Evolutionary conservation across 2,888 invertebrate species (phyloP).

Genomic region (Lapara coniferarum): DNA sequence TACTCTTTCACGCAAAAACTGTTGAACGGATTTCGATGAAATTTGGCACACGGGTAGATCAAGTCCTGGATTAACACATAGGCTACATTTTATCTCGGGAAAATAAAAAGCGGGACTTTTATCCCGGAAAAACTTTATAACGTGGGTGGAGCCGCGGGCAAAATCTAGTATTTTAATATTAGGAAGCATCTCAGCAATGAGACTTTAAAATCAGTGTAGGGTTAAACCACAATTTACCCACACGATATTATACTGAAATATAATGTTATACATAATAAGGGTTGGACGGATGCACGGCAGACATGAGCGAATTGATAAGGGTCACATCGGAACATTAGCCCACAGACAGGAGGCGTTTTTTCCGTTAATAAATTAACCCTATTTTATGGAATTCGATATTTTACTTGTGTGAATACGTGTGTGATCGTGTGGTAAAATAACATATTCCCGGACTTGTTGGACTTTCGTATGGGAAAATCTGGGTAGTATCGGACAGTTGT

Average conservation of each 20-base stretch:
- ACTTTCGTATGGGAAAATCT: too few relatives aligned
- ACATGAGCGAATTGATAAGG: constrained; percentile 62
- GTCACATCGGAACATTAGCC: constrained; percentile 55
- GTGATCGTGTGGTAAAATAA: not conserved
- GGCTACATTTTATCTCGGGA: too few relatives aligned
- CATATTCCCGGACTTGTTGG: not conserved
- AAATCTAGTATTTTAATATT: too few relatives aligned
- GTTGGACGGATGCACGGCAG: constrained; percentile 49
- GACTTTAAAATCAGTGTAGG: constrained; percentile 35
- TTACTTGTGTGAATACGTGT: constrained; percentile 32
- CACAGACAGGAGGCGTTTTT: constrained; percentile 44
- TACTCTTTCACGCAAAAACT: too few relatives aligned
- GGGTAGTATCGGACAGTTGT: not conserved
- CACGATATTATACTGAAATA: constrained; percentile 34
- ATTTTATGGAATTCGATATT: constrained; percentile 40
- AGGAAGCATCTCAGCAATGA: not conserved
- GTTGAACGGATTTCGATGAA: too few relatives aligned
- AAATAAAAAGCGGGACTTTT: too few relatives aligned
- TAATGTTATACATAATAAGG: constrained; percentile 45
- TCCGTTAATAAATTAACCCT: constrained; percentile 46
- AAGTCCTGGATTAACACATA: too few relatives aligned
- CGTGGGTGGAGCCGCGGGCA: too few relatives aligned
- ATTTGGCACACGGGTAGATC: too few relatives aligned
- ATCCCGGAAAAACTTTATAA: too few relatives aligned
- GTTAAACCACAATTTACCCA: constrained; percentile 35